Conservation (phyloP, 1,140 invertebrate species). For the Goniozus legneri region DNA sequence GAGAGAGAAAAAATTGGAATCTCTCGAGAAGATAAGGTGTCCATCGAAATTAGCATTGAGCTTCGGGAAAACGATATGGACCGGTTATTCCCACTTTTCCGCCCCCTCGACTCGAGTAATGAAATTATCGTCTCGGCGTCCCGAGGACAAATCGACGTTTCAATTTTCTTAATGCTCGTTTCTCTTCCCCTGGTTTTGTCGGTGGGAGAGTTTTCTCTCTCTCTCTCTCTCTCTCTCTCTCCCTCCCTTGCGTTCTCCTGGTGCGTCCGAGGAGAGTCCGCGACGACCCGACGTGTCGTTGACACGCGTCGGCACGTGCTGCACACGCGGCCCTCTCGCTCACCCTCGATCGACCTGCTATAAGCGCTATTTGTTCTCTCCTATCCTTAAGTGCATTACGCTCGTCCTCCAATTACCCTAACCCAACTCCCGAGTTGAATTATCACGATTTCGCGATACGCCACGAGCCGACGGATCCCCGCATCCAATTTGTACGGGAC, state of each 20-base stretch:
- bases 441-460: no score
- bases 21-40: conserved; percentile 1
- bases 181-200: conserved; percentile 9
- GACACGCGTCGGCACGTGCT: conserved; percentile 46
- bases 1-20: no score
- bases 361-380: conserved; percentile 29
- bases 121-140: conserved; percentile 45
- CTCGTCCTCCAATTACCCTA: neutral
- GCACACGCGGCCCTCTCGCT: no score
- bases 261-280: conserved; percentile 1
- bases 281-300: conserved; percentile 18
- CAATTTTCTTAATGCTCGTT: conserved; percentile 53
- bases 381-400: conserved; percentile 33
- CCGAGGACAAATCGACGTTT: conserved; percentile 54
- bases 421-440: no score
- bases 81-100: conserved; percentile 11
- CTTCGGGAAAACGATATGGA: conserved; percentile 24
- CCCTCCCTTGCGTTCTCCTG: no score
- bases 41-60: conserved; percentile 30
- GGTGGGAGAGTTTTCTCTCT: conserved; percentile 21
- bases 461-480: no score
- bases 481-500: no score
- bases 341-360: conserved; percentile 36
- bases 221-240: no score
- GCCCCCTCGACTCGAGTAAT: conserved; percentile 36